phyloP scores from a whole-genome alignment of 2,113 vertebrate genomes.

The Scartelaos histophorus region DNA sequence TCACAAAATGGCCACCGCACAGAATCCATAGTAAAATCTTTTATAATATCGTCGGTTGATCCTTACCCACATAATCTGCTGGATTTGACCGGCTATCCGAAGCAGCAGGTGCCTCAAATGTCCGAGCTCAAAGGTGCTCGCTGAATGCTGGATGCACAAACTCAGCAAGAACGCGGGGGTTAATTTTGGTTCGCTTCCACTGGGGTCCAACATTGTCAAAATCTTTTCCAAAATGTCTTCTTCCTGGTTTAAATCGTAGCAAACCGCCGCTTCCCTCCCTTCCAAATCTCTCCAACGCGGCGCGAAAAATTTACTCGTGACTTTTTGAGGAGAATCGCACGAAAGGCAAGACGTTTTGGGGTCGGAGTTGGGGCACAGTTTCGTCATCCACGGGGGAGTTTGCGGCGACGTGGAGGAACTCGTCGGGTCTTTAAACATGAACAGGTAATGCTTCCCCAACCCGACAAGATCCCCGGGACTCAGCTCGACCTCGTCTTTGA shows the following conservation, averaged over 20 bases:
- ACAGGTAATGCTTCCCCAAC: conserved; percentile 78
- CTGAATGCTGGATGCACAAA: conserved; percentile 76
- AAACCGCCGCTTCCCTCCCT: conserved; percentile 53
- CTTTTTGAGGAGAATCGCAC: conserved; percentile 49
- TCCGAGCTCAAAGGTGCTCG: conserved; percentile 49
- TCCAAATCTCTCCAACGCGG: conserved; percentile 66
- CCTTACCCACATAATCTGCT: conserved; percentile 76
- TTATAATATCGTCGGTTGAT: neutral
- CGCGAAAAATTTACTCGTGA: conserved; percentile 25
- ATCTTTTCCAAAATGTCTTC: conserved; percentile 70
- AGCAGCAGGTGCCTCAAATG: conserved; percentile 75
- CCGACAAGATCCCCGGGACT: conserved; percentile 77
- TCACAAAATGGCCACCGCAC: no score
- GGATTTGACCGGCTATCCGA: conserved; percentile 70
- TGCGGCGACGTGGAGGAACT: conserved; percentile 29
- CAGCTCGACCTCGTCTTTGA: conserved; percentile 71
- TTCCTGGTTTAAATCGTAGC: conserved; percentile 72
- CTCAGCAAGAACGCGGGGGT: conserved; percentile 77
- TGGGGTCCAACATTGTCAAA: conserved; percentile 53
- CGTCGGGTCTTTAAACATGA: conserved; percentile 82
- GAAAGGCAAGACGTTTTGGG: conserved; percentile 46
- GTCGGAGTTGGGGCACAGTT: conserved; percentile 47
- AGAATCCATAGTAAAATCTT: no score
- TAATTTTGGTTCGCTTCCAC: conserved; percentile 65
- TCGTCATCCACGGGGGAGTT: conserved; percentile 69